A percentile compares a stretch with the other conserved stretches of the same genome.
These are phyloP conservation scores for Pammene fasciana DNA, from an alignment of 2,888 invertebrate genomes.

Conservation along the genomic window DNA sequence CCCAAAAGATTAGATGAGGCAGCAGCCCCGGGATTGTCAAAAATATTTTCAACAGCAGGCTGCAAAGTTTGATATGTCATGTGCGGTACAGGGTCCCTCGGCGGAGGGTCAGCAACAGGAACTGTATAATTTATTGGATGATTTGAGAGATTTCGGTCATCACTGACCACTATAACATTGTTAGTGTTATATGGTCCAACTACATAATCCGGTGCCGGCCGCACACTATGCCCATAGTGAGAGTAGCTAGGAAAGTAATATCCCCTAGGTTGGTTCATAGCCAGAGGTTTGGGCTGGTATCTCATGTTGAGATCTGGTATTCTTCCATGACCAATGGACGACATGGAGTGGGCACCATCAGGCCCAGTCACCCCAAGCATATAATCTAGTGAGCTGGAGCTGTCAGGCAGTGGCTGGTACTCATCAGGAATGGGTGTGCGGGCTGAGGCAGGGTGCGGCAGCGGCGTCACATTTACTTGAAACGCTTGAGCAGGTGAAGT, in stretches of 20 bases:
- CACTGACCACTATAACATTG: constrained; percentile 63
- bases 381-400: constrained; percentile 72
- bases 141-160: constrained; percentile 60
- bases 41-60: constrained; percentile 49
- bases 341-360: constrained; percentile 53
- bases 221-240: constrained; percentile 54
- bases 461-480: constrained; percentile 62
- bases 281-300: constrained; percentile 72
- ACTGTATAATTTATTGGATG: constrained; percentile 62
- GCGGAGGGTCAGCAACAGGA: constrained; percentile 51
- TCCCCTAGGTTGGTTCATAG: constrained; percentile 55
- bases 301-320: constrained; percentile 67
- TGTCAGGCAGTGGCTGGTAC: constrained; percentile 77
- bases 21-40: constrained; percentile 46
- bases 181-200: constrained; percentile 59
- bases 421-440: constrained; percentile 77
- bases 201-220: constrained; percentile 59
- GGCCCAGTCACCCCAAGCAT: constrained; percentile 55
- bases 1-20: constrained; percentile 41
- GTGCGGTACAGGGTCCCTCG: constrained; percentile 43
- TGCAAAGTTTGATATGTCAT: constrained; percentile 55
- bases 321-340: constrained; percentile 52
- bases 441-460: constrained; percentile 64
- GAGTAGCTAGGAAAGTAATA: constrained; percentile 67
- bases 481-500: constrained; percentile 66